A percentile compares a stretch with the other conserved stretches of the same genome.
Conservation (phyloP, 2,113 vertebrate species). For the Pantherophis guttatus region DNA sequence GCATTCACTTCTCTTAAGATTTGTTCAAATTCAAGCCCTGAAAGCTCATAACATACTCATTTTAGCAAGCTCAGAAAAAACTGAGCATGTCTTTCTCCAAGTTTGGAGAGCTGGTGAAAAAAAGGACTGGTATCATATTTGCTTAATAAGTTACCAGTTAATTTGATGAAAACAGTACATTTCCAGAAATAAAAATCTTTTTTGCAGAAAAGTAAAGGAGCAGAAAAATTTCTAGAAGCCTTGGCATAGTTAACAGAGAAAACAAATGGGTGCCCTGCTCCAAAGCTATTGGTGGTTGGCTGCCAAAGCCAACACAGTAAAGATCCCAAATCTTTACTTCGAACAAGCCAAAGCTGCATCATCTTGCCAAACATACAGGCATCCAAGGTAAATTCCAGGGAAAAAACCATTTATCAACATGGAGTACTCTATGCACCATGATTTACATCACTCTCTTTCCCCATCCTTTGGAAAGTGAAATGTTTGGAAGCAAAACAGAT, state of each 20-base stretch:
- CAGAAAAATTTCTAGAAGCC: not conserved
- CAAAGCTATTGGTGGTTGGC: not conserved
- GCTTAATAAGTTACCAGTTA: not conserved
- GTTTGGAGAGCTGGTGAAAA: not conserved
- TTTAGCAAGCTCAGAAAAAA: not conserved
- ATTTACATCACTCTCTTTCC: too few relatives aligned
- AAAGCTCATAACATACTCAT: not conserved
- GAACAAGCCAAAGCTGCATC: not conserved
- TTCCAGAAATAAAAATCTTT: not conserved
- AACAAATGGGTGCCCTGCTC: fast-evolving
- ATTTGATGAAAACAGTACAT: not conserved
- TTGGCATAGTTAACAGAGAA: not conserved
- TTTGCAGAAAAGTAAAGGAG: not conserved
- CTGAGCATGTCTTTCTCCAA: not conserved
- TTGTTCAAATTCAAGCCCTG: not conserved
- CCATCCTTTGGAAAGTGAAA: not conserved
- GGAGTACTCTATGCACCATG: not conserved
- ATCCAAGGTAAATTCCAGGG: not conserved
- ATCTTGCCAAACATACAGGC: not conserved
- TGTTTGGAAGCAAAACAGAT: not conserved
- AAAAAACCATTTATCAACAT: not conserved
- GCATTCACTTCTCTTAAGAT: not conserved
- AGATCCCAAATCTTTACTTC: not conserved
- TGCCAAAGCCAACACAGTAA: not conserved
- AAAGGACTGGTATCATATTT: not conserved